Percentiles rank a stretch among this genome's conserved stretches.
Evolutionary conservation across 2,797 vertebrate species (phyloP).

Genomic region (Varecia variegata): DNA sequence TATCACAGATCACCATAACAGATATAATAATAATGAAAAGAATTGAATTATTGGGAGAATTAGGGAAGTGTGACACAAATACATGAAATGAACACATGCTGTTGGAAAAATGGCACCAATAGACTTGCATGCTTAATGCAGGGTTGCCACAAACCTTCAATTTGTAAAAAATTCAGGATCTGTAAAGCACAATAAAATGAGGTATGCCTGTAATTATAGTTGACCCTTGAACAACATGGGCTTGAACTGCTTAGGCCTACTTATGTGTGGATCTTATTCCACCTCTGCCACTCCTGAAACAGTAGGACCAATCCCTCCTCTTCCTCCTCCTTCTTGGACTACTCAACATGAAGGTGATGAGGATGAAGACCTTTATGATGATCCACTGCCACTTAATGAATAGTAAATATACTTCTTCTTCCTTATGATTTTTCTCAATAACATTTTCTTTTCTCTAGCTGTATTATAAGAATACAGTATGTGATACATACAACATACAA

Average conservation of each 20-base stretch:
- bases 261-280: neutral
- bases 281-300: neutral
- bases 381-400: neutral
- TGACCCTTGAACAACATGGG: neutral
- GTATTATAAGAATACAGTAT: neutral
- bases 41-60: neutral
- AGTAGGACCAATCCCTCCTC: neutral
- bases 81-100: neutral
- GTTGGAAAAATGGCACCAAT: neutral
- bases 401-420: neutral
- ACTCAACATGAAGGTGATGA: neutral
- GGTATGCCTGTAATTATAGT: neutral
- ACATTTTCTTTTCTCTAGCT: neutral
- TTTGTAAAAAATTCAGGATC: neutral
- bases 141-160: neutral
- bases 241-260: neutral
- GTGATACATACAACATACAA: neutral
- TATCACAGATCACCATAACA: neutral
- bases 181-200: neutral
- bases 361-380: neutral
- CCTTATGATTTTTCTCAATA: neutral
- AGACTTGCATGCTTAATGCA: neutral
- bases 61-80: neutral
- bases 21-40: neutral
- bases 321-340: neutral